Conservation (phyloP, 1,140 invertebrate genomes). For the Drosophila nannoptera region DNA sequence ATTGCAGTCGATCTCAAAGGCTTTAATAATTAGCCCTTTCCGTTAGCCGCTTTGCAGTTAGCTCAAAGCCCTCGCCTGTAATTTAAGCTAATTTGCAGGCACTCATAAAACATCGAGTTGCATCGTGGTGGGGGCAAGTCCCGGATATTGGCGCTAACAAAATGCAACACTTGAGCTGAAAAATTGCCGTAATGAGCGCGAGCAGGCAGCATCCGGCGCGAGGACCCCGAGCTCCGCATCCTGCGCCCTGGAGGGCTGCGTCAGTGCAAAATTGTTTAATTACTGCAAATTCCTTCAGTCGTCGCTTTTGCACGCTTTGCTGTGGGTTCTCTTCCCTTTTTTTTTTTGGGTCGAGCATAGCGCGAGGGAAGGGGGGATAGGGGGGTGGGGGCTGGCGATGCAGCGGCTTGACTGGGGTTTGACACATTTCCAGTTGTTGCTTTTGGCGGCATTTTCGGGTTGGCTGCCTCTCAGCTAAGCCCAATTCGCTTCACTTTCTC, state of each 20-base stretch:
- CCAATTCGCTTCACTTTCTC: constrained; percentile 10
- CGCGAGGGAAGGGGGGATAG: background rate
- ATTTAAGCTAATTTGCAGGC: constrained; percentile 73
- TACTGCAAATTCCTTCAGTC: constrained; percentile 71
- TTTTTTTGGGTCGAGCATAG: background rate
- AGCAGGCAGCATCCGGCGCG: constrained; percentile 34
- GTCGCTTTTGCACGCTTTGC: constrained; percentile 44
- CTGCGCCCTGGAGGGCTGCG: constrained; percentile 49
- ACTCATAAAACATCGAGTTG: constrained; percentile 66
- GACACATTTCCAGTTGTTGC: constrained; percentile 72
- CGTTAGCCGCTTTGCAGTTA: constrained; percentile 28
- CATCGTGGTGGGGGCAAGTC: constrained; percentile 13
- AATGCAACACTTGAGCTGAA: constrained; percentile 77
- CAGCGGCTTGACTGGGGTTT: constrained; percentile 49
- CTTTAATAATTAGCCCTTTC: constrained; percentile 63
- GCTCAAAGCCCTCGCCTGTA: constrained; percentile 38
- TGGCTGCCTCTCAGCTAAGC: constrained; percentile 49
- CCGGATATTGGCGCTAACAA: constrained; percentile 75
- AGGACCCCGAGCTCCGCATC: constrained; percentile 1
- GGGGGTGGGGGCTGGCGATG: constrained; percentile 4
- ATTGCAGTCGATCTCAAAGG: constrained; percentile 24
- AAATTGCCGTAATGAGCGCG: constrained; percentile 74
- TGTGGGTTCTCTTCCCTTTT: constrained; percentile 24
- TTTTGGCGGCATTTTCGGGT: constrained; percentile 61
- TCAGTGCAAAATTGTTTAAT: constrained; percentile 71